phyloP scores from a whole-genome alignment of 2,888 invertebrate species.

The Andrena camellia region DNA sequence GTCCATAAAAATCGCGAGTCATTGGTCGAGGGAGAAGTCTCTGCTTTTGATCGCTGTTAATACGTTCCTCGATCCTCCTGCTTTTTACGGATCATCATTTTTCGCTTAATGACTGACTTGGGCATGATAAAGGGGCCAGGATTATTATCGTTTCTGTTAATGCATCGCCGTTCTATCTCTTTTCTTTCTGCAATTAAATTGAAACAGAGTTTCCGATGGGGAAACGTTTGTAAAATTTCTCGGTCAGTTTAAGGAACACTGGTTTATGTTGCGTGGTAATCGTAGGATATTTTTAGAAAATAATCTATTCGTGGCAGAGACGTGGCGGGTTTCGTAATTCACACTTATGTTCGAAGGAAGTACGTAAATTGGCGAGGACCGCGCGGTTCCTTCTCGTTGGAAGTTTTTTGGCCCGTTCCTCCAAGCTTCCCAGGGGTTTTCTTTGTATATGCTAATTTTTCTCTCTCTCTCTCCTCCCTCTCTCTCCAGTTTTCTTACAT shows the following conservation, averaged over 20 bases:
- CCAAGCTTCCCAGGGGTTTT: conserved; percentile 26
- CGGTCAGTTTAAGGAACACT: not conserved
- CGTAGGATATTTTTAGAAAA: not conserved
- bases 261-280: not conserved
- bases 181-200: not conserved
- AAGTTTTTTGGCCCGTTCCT: conserved; percentile 24
- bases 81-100: not conserved
- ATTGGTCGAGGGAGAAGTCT: not conserved
- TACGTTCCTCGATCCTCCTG: not conserved
- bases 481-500: conserved; percentile 43
- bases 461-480: conserved; percentile 17
- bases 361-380: no score
- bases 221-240: not conserved
- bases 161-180: not conserved
- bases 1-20: conserved; percentile 19
- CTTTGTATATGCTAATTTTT: conserved; percentile 21
- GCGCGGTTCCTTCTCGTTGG: not conserved
- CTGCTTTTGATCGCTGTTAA: conserved; percentile 29
- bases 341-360: not conserved
- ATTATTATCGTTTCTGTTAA: no score
- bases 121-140: no score
- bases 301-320: not conserved
- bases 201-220: not conserved
- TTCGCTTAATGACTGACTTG: not conserved
- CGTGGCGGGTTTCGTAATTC: not conserved